Percentiles rank a stretch among this genome's conserved stretches.
Conservation (phyloP, 2,888 invertebrate genomes). For the Thereva unica region DNA sequence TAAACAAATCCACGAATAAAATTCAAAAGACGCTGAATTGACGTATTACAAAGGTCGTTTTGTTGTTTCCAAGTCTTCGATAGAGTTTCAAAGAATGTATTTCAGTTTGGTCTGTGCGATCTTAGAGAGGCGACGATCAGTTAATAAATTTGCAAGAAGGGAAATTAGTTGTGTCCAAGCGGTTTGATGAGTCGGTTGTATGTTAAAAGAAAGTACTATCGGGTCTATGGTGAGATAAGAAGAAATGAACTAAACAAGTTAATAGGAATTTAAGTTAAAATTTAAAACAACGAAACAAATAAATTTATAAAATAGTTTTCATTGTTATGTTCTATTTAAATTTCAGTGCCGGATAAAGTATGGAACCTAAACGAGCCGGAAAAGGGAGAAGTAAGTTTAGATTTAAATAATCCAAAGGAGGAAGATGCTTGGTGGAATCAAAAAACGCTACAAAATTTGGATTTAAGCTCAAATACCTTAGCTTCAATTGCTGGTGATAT, state of each 20-base stretch:
- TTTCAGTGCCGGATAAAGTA: slow-evolving; percentile 71
- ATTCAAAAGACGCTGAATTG: not conserved
- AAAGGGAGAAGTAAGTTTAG: slow-evolving; percentile 62
- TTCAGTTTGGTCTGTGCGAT: no score
- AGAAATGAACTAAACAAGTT: not conserved
- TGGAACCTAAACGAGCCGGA: slow-evolving; percentile 74
- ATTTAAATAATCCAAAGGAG: slow-evolving; percentile 60
- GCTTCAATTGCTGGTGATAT: slow-evolving; percentile 68
- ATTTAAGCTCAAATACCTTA: slow-evolving; percentile 76
- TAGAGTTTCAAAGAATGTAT: not conserved
- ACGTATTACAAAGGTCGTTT: not conserved
- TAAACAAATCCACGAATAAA: not conserved
- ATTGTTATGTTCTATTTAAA: slow-evolving; percentile 22
- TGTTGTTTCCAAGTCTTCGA: not conserved
- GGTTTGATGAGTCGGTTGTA: slow-evolving; percentile 1
- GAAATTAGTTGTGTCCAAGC: not conserved
- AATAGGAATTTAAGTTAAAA: not conserved
- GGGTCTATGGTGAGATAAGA: slow-evolving; percentile 36
- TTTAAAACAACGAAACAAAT: not conserved
- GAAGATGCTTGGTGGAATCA: slow-evolving; percentile 83
- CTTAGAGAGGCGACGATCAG: not conserved
- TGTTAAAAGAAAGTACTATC: slow-evolving; percentile 28
- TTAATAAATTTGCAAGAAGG: not conserved
- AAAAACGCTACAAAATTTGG: slow-evolving; percentile 74
- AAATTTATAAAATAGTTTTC: slow-evolving; percentile 1